phyloP scores from a whole-genome alignment of 2,888 invertebrate species.

The Chymomyza caudatula region DNA sequence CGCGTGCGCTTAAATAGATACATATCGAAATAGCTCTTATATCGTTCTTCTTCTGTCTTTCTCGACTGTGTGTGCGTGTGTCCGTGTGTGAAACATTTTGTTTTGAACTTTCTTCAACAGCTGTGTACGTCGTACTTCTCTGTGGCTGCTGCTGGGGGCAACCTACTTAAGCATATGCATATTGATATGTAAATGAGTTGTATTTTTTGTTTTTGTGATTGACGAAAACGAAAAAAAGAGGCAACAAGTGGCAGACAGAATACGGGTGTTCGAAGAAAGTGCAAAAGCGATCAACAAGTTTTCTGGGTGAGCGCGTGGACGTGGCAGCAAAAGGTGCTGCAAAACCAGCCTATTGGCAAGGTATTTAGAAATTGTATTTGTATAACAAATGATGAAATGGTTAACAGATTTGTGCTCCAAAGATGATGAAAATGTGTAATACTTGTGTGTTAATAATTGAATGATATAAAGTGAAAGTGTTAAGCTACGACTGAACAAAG shows the following conservation, averaged over 20 bases:
- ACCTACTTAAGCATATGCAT: background rate
- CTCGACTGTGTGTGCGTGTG: slow-evolving; percentile 12
- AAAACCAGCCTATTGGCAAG: background rate
- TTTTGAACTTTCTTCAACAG: slow-evolving; percentile 55
- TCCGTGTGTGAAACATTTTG: slow-evolving; percentile 8
- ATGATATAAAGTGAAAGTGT: background rate
- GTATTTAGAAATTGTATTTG: background rate
- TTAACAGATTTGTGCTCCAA: too few species aligned
- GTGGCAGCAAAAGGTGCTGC: background rate
- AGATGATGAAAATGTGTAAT: background rate
- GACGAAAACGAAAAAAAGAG: slow-evolving; percentile 13
- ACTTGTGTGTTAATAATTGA: background rate
- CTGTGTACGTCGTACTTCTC: slow-evolving; percentile 20
- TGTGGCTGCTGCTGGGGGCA: background rate
- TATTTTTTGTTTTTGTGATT: slow-evolving; percentile 4
- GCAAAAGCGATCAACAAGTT: slow-evolving; percentile 53
- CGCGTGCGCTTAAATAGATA: background rate
- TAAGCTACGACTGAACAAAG: slow-evolving; percentile 16
- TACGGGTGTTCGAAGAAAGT: slow-evolving; percentile 37
- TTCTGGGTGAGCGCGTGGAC: slow-evolving; percentile 40
- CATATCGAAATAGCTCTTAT: slow-evolving; percentile 20
- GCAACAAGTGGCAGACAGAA: slow-evolving; percentile 27
- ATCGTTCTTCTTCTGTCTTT: slow-evolving; percentile 9
- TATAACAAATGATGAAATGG: too few species aligned
- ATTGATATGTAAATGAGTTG: background rate